Base-by-base conservation (phyloP, 2,797 vertebrate species). In the Hippopotamyrus pictus region DNA sequence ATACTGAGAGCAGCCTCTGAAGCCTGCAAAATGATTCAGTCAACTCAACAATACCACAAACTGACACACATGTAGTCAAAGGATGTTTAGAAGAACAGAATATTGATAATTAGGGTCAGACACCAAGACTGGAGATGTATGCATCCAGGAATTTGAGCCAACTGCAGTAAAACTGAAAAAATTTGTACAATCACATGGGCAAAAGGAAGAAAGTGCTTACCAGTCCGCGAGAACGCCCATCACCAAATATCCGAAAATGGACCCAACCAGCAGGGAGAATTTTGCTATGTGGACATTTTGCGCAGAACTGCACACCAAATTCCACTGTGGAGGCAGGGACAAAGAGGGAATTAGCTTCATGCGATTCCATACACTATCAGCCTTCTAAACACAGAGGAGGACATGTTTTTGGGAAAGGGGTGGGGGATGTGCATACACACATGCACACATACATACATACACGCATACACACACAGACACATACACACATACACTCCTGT, bases 201-300 rank as follows among this genome's bases (percentile, higher is more conserved):
- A 19, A 9, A 46, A 88, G 1, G 46, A 44, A 90, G 88, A 57
- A 86, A 88, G 19, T 88, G 92, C 97, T 98, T 95, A 99, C 98
- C 98, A 99, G 94, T 99, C 98, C 33, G 98, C 97, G 92, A 99
- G 96, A 92, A 98, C 96, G 93, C 98, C 98, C 92, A 98, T 97
- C 93, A 99, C 97, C 93, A 99, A 94, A 94, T 98, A 99, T 92
- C 98, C 98, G 19, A 99, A 98, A 95, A 99, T 99, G 94, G 98
- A 97, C 89, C 98, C 98, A 92, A 99, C 98, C 93, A 99, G 94
- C 29, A 99, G 95, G 48, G 98, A 99, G 93, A 99, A 99, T 92
- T 99, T 99, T 90, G 98, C 98, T 88, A 99, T 99, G 92, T 99
- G 98, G 92, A 99, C 98, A 94, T 98, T 98, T 97, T 97, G 98